These are phyloP conservation scores for Lysandra bellargus DNA, from an alignment of 2,888 invertebrate genomes.

Conservation along the genomic window DNA sequence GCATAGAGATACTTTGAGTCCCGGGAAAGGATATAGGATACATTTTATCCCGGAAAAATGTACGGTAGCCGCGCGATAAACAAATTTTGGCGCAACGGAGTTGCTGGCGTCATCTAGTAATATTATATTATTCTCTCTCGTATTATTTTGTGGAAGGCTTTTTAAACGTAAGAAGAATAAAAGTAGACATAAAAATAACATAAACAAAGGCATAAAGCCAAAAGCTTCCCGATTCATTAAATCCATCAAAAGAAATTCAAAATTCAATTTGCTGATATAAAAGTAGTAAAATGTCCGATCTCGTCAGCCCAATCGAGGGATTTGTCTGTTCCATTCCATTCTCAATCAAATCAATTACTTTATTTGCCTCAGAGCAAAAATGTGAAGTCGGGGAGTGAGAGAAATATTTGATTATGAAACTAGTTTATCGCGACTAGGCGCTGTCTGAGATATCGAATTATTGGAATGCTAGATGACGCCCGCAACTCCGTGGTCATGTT, in stretches of 20 bases:
- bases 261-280: conserved; percentile 26
- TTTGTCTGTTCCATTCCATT: conserved; percentile 28
- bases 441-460: not conserved
- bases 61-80: no score
- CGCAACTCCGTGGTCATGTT: not conserved
- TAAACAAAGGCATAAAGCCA: not conserved
- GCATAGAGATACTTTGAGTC: no score
- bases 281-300: conserved; percentile 15
- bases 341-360: conserved; percentile 29
- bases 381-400: conserved; percentile 4
- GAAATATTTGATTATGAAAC: conserved; percentile 12
- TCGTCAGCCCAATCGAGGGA: conserved; percentile 27
- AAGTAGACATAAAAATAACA: not conserved
- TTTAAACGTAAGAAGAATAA: not conserved
- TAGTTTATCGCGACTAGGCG: not conserved
- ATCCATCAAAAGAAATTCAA: conserved; percentile 22
- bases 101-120: no score
- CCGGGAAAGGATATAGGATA: no score
- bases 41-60: no score
- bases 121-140: no score
- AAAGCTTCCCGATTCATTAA: not conserved
- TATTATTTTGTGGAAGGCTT: no score
- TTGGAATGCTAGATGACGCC: not conserved
- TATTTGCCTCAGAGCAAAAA: conserved; percentile 15
- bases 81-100: no score